Conservation (phyloP, 2,888 invertebrate genomes). For the Anthoptus insignis region DNA sequence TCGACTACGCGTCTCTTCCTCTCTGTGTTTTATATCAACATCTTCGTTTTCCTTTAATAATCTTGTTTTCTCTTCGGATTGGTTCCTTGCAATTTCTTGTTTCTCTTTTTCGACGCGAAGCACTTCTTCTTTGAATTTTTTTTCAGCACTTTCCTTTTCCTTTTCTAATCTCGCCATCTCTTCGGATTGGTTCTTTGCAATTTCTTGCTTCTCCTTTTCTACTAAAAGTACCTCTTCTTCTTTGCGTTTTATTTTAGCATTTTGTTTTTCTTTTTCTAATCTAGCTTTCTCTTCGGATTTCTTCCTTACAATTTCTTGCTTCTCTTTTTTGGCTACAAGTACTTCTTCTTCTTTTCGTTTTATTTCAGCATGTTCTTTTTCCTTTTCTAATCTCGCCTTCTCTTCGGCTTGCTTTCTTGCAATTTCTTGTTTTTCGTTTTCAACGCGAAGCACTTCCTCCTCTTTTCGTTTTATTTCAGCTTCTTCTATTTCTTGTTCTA, state of each 20-base stretch:
- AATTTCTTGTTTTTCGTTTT: constrained; percentile 23
- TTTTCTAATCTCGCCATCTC: background rate
- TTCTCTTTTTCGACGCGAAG: constrained; percentile 13
- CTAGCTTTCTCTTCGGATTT: background rate
- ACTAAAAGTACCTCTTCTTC: constrained; percentile 32
- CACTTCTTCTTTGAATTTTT: constrained; percentile 18
- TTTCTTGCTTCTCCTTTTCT: background rate
- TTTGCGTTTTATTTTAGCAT: constrained; percentile 40
- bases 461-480: background rate
- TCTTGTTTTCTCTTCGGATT: background rate
- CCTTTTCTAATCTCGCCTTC: background rate
- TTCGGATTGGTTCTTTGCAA: background rate
- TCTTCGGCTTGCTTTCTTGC: background rate
- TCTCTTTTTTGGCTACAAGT: background rate
- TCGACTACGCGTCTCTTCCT: constrained; percentile 21
- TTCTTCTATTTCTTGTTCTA: constrained; percentile 20
- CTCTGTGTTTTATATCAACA: constrained; percentile 38
- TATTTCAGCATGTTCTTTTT: constrained; percentile 5
- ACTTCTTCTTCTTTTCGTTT: background rate
- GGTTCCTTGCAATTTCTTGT: constrained; percentile 12
- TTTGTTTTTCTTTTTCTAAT: constrained; percentile 16
- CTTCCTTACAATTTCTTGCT: constrained; percentile 18
- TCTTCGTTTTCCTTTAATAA: constrained; percentile 9
- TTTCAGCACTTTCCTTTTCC: constrained; percentile 14
- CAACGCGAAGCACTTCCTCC: background rate